Evolutionary conservation across 2,113 vertebrate species (phyloP).

Genomic region (Galbula dea): DNA sequence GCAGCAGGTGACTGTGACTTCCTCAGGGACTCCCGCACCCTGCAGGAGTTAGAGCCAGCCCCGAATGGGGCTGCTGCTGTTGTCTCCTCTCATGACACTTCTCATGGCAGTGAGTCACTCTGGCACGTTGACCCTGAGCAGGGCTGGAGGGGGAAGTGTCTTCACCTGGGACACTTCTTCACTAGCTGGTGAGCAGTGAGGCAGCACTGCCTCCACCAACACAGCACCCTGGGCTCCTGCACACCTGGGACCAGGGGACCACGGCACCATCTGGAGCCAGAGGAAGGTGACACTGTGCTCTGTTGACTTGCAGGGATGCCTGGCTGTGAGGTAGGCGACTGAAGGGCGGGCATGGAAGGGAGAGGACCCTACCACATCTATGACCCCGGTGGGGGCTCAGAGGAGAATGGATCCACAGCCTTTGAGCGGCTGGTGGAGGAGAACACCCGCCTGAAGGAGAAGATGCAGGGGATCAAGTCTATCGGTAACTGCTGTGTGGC

Average conservation of each 20-base stretch:
- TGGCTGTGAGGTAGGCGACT: constrained; percentile 28
- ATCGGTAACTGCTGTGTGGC: constrained; percentile 77
- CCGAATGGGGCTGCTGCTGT: neutral
- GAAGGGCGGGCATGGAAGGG: constrained; percentile 84
- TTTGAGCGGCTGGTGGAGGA: constrained; percentile 89
- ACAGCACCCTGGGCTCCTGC: accelerated
- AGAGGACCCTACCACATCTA: constrained; percentile 95
- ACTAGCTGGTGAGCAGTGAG: neutral
- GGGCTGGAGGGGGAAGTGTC: neutral
- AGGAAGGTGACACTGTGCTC: constrained; percentile 9
- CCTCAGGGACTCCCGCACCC: neutral
- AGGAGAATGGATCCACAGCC: constrained; percentile 77
- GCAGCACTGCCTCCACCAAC: neutral
- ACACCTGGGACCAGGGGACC: accelerated
- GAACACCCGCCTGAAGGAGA: constrained; percentile 87
- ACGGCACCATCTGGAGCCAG: accelerated
- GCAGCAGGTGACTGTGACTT: neutral
- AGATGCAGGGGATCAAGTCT: constrained; percentile 94
- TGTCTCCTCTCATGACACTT: neutral
- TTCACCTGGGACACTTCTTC: neutral
- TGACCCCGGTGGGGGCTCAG: constrained; percentile 87
- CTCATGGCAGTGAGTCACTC: constrained; percentile 35
- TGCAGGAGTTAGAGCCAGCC: neutral
- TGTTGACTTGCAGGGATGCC: constrained; percentile 64
- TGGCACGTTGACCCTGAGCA: neutral